Evolutionary conservation across 2,797 vertebrate species (phyloP), one percentile per base, ranked within the genome.

Genomic region (Gephyroberyx darwinii): DNA sequence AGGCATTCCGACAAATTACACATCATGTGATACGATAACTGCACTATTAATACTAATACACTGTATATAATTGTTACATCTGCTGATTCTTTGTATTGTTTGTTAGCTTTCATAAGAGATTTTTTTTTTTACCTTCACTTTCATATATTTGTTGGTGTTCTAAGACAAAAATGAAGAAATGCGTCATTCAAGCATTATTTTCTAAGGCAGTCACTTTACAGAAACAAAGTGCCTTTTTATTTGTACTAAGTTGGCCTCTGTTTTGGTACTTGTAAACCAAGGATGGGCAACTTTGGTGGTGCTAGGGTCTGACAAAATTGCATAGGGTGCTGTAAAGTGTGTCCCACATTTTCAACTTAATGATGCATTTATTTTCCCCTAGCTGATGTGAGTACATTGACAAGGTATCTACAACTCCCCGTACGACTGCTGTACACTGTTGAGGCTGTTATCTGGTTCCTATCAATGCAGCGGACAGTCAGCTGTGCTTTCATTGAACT

Each of bases 181-280:
- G 37, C 57, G 80, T 77, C n/a, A 69, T 65, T 79, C 65, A 71
- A 73, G 56, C 54, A 20, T 76, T 59, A 22, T 64, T 47, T 63
- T 77, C 63, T 80, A 58, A 62, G 73, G 59, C 62, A 67, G 69
- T 78, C 69, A 85, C 72, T 89, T 78, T 83, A 74, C 78, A 85
- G 71, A 78, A 86, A 73, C 73, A 66, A 93, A 93, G 93, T 94
- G 92, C 94, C 93, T 92, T 92, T 92, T 85, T 77, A 74, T 91
- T 89, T 88, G 54, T 83, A 76, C 69, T 61, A 22, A 74, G 48
- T 86, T 83, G 45, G 37, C 33, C 50, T 71, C 31, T 58, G 55
- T 74, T 79, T 77, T 83, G 55, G 60, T 77, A 50, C 62, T 78
- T 62, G 62, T 37, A 81, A 80, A 65, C 72, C 50, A 74, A 17